Percentiles rank a stretch among this genome's conserved stretches.
These are phyloP conservation scores for Glaucopsyche alexis DNA, from an alignment of 2,888 invertebrate species.

Conservation along the genomic window DNA sequence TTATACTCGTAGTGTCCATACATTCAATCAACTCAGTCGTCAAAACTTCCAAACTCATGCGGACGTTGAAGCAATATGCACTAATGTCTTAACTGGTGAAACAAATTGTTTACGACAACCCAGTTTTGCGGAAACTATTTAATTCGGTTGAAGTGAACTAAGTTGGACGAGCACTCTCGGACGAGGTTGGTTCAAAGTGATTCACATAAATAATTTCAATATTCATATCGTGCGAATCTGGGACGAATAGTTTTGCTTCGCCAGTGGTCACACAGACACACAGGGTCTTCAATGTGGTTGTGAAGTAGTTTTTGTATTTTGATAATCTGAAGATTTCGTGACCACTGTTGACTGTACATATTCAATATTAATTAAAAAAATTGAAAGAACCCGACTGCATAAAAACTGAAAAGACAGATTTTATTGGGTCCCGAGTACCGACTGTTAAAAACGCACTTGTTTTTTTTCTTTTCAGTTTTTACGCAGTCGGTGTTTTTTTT, in stretches of 20 bases:
- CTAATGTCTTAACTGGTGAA: slow-evolving; percentile 24
- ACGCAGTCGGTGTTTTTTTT: too few relatives aligned
- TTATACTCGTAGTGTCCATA: too few relatives aligned
- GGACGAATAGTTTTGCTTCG: slow-evolving; percentile 6
- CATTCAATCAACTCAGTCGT: not conserved
- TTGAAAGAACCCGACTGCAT: too few relatives aligned
- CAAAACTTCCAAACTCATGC: not conserved
- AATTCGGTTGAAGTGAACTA: slow-evolving; percentile 64
- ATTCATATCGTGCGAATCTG: not conserved
- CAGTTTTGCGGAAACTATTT: slow-evolving; percentile 68
- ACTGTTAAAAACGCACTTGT: too few relatives aligned
- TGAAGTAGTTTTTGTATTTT: not conserved
- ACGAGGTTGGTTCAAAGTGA: slow-evolving; percentile 18
- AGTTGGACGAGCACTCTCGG: slow-evolving; percentile 51
- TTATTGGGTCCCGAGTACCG: too few relatives aligned
- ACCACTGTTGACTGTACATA: too few relatives aligned
- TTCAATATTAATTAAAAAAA: too few relatives aligned
- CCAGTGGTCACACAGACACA: too few relatives aligned
- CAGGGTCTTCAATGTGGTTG: not conserved
- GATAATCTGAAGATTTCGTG: too few relatives aligned
- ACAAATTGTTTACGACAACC: slow-evolving; percentile 65
- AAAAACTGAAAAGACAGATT: too few relatives aligned
- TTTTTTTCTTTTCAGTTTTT: too few relatives aligned
- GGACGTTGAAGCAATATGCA: slow-evolving; percentile 19
- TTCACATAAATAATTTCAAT: slow-evolving; percentile 9